These are phyloP conservation scores for Carettochelys insculpta DNA, from an alignment of 2,113 vertebrate genomes.

Conservation along the genomic window DNA sequence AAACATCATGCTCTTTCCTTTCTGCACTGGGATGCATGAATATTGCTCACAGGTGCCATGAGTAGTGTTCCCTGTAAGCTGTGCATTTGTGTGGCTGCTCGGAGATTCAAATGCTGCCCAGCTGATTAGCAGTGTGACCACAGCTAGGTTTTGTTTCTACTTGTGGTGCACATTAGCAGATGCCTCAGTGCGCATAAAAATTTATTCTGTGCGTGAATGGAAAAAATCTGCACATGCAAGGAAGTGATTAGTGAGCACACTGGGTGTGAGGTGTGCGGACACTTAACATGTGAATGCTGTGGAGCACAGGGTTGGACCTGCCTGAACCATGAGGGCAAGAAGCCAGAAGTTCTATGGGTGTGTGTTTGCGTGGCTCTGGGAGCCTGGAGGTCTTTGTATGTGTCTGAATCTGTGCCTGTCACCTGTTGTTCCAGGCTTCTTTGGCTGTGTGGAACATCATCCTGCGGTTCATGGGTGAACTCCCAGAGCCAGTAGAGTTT, in stretches of 20 bases:
- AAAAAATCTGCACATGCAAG: no score
- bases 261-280: no score
- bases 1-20: background rate
- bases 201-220: no score
- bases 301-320: background rate
- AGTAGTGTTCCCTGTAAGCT: no score
- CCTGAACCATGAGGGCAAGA: background rate
- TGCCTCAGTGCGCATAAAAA: no score
- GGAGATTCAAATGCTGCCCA: no score
- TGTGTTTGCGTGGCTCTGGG: background rate
- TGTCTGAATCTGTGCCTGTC: background rate
- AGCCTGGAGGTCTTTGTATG: background rate
- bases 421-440: slow-evolving; percentile 81
- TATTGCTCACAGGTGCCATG: background rate
- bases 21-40: background rate
- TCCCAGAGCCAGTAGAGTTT: slow-evolving; percentile 87
- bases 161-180: no score
- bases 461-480: slow-evolving; percentile 96
- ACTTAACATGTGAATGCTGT: background rate
- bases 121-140: no score
- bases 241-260: no score
- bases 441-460: slow-evolving; percentile 91
- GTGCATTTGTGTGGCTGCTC: no score
- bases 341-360: background rate
- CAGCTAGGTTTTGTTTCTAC: no score